These are phyloP conservation scores for Drosophila azteca DNA, from an alignment of 1,140 invertebrate genomes.

Conservation along the genomic window DNA sequence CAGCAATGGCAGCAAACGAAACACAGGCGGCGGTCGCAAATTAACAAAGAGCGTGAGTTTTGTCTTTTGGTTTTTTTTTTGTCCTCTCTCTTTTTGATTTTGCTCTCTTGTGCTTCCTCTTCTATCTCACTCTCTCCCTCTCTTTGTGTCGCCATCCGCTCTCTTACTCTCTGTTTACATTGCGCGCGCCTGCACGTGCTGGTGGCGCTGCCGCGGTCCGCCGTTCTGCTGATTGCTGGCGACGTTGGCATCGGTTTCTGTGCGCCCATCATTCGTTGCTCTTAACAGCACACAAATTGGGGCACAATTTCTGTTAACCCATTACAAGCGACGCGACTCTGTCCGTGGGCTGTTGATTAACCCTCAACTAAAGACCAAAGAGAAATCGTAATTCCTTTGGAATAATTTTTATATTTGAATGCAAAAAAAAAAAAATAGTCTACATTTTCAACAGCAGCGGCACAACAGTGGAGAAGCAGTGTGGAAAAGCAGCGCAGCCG, in stretches of 20 bases:
- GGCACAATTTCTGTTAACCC: slow-evolving; percentile 24
- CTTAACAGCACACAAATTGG: slow-evolving; percentile 16
- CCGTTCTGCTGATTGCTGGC: background rate
- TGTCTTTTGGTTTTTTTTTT: slow-evolving; percentile 31
- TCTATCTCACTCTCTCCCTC: slow-evolving; percentile 32
- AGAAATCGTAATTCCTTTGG: slow-evolving; percentile 1
- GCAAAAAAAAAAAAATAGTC: slow-evolving; percentile 11
- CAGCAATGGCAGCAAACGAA: slow-evolving; percentile 70
- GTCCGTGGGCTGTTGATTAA: no score
- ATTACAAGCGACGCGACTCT: slow-evolving; percentile 1
- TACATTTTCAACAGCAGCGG: slow-evolving; percentile 25
- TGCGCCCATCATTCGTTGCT: slow-evolving; percentile 54
- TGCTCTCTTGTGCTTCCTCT: slow-evolving; percentile 16
- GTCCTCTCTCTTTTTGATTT: slow-evolving; percentile 9
- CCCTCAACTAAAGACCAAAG: no score
- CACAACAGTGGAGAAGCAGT: background rate
- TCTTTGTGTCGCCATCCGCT: background rate
- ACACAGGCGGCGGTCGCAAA: slow-evolving; percentile 67
- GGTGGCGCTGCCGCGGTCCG: background rate
- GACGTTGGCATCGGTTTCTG: slow-evolving; percentile 38
- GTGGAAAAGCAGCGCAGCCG: no score
- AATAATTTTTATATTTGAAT: slow-evolving; percentile 29
- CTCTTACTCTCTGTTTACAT: slow-evolving; percentile 74
- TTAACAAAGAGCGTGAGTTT: slow-evolving; percentile 77
- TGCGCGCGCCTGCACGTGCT: slow-evolving; percentile 69